These are phyloP conservation scores for Drosophila stalkeri DNA, from an alignment of 2,888 invertebrate genomes.

Conservation along the genomic window DNA sequence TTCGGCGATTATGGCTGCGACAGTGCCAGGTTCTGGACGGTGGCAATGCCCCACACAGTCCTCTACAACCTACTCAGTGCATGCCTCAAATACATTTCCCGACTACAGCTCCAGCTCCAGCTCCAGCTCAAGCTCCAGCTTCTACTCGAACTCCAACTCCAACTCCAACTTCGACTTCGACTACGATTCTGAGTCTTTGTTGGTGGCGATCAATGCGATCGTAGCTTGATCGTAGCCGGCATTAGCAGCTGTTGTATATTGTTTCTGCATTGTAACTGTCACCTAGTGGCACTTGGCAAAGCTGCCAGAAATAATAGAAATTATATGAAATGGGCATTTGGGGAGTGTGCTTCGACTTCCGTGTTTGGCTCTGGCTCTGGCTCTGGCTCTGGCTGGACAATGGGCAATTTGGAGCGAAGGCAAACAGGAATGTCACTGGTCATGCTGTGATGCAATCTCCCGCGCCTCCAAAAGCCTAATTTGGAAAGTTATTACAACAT, in stretches of 20 bases:
- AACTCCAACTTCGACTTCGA: slow-evolving; percentile 11
- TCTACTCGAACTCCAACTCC: not conserved
- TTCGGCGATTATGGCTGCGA: slow-evolving; percentile 65
- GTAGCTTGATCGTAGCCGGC: slow-evolving; percentile 32
- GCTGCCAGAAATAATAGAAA: slow-evolving; percentile 77
- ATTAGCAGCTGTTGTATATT: slow-evolving; percentile 69
- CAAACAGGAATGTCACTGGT: slow-evolving; percentile 35
- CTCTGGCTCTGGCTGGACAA: slow-evolving; percentile 58
- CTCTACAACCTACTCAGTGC: slow-evolving; percentile 28
- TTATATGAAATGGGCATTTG: slow-evolving; percentile 78
- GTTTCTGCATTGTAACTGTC: slow-evolving; percentile 78
- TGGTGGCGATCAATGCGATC: slow-evolving; percentile 53
- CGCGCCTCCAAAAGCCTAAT: slow-evolving; percentile 58
- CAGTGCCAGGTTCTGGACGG: slow-evolving; percentile 45
- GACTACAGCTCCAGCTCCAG: slow-evolving; percentile 14
- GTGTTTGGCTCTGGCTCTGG: slow-evolving; percentile 56
- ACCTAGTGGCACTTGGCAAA: slow-evolving; percentile 75
- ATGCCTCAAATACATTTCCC: slow-evolving; percentile 45
- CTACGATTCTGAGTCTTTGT: slow-evolving; percentile 21
- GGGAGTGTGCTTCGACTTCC: slow-evolving; percentile 75
- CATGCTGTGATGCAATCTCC: slow-evolving; percentile 52
- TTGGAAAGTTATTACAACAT: slow-evolving; percentile 68
- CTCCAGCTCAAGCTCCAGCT: slow-evolving; percentile 14
- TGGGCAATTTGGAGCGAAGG: slow-evolving; percentile 63
- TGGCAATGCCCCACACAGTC: slow-evolving; percentile 62